A percentile compares a stretch with the other conserved stretches of the same genome.
Evolutionary conservation across 2,797 vertebrate genomes (phyloP).

Genomic region (Mus minutoides): DNA sequence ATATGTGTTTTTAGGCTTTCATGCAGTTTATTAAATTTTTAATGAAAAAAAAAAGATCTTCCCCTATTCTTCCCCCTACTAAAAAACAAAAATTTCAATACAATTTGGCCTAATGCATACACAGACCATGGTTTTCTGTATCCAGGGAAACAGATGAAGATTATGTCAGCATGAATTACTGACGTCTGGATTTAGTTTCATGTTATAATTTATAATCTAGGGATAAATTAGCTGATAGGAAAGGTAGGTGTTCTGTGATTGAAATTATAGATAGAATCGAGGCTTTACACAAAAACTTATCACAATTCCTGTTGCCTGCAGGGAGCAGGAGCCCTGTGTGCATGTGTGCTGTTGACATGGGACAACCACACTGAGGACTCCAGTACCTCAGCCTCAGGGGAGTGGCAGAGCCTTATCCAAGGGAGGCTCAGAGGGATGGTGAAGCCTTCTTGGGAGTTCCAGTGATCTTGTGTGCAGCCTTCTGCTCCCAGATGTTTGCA

Average conservation of each 20-base stretch:
- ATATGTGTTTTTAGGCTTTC: neutral
- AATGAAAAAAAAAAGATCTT: neutral
- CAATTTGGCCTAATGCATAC: neutral
- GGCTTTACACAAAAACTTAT: neutral
- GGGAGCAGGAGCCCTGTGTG: neutral
- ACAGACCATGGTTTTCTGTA: neutral
- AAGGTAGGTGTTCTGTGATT: neutral
- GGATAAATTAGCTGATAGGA: slow-evolving; percentile 10
- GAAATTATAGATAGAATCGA: neutral
- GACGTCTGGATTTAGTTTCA: neutral
- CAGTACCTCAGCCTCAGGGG: neutral
- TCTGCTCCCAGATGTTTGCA: neutral
- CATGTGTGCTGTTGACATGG: neutral
- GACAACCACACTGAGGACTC: too few species aligned
- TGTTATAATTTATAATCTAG: neutral
- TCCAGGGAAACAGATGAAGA: slow-evolving; percentile 9
- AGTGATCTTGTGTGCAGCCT: neutral
- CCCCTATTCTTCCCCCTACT: neutral
- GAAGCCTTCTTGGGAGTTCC: neutral
- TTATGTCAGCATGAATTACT: neutral
- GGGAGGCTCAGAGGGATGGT: neutral
- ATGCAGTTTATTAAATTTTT: slow-evolving; percentile 29
- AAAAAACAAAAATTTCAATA: neutral
- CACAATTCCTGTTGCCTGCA: neutral
- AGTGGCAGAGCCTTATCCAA: neutral